Evolutionary conservation across 1,140 invertebrate species (phyloP).

Genomic region (Matsumurasca onukii): DNA sequence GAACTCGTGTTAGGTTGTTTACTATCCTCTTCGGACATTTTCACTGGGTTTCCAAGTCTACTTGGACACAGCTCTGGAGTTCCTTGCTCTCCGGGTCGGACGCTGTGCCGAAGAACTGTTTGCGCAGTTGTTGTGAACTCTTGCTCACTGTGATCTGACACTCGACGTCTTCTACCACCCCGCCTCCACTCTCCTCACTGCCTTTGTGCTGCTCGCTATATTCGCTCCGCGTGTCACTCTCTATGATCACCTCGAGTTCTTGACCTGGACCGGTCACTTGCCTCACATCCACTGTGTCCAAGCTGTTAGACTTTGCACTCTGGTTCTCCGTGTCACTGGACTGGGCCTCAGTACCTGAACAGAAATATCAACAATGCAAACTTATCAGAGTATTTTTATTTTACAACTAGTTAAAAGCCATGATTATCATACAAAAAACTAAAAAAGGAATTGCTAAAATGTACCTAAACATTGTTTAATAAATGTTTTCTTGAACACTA

Average conservation of each 20-base stretch:
- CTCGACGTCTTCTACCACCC: not conserved
- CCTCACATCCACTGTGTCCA: no score
- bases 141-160: not conserved
- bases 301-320: not conserved
- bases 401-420: not conserved
- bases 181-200: not conserved
- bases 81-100: not conserved
- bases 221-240: slow-evolving; percentile 27
- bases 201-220: slow-evolving; percentile 1
- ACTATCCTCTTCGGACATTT: slow-evolving; percentile 7
- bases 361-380: no score
- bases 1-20: not conserved
- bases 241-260: slow-evolving; percentile 30
- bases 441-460: no score
- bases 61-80: not conserved
- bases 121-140: slow-evolving; percentile 16
- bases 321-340: not conserved
- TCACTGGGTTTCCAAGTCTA: not conserved
- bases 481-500: no score
- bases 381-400: no score
- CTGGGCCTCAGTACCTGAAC: no score
- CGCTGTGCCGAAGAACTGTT: slow-evolving; percentile 8
- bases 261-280: slow-evolving; percentile 15
- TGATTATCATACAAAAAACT: no score
- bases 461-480: no score